Percentiles rank a stretch among this genome's conserved stretches.
These are phyloP conservation scores for Leptopilina boulardi DNA, from an alignment of 1,140 invertebrate genomes.

Conservation along the genomic window DNA sequence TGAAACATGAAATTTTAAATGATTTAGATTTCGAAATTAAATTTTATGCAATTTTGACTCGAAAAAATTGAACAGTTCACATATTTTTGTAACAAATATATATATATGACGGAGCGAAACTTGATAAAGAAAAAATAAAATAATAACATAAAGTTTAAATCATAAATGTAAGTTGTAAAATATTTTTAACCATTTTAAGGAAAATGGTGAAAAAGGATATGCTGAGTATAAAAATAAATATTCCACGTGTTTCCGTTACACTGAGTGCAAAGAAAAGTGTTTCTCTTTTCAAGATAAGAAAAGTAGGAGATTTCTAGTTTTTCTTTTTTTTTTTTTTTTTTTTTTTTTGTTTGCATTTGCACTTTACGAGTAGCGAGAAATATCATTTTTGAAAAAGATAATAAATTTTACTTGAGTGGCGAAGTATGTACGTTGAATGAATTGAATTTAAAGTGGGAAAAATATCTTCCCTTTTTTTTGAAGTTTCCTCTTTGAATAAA, in stretches of 20 bases:
- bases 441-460: not conserved
- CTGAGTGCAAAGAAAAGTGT: not conserved
- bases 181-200: no score
- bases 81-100: not conserved
- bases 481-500: no score
- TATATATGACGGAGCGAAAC: not conserved
- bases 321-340: not conserved
- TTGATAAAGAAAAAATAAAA: not conserved
- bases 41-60: no score
- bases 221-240: not conserved
- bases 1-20: no score
- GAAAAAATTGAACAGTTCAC: no score
- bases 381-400: constrained; percentile 17
- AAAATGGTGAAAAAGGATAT: not conserved
- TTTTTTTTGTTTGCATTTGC: not conserved
- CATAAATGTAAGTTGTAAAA: no score
- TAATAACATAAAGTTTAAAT: not conserved
- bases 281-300: not conserved
- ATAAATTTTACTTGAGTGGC: constrained; percentile 23
- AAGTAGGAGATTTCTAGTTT: not conserved
- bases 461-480: not conserved
- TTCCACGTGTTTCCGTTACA: not conserved
- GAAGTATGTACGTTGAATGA: constrained; percentile 16
- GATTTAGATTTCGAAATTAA: no score
- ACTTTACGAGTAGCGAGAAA: not conserved